Evolutionary conservation across 1,140 invertebrate species (phyloP).

Genomic region (Nasonia longicornis): DNA sequence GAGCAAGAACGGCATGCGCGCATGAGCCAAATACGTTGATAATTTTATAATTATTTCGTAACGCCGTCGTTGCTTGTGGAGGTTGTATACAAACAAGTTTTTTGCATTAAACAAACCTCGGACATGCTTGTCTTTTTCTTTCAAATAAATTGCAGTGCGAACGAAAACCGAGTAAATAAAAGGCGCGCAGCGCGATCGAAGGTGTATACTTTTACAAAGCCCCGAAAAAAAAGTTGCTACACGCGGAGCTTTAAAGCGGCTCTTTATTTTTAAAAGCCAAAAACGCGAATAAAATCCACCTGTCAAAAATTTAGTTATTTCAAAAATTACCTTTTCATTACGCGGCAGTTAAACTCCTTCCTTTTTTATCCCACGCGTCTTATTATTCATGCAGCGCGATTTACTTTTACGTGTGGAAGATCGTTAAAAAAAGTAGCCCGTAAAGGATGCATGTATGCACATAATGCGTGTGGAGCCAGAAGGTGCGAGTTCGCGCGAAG

Average conservation of each 20-base stretch:
- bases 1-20: too few relatives aligned
- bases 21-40: too few relatives aligned
- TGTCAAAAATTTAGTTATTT: conserved; percentile 40
- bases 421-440: conserved; percentile 33
- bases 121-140: too few relatives aligned
- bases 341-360: conserved; percentile 21
- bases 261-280: conserved; percentile 1
- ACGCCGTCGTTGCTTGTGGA: too few relatives aligned
- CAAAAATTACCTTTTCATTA: conserved; percentile 35
- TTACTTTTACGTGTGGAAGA: conserved; percentile 44
- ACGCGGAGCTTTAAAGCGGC: too few relatives aligned
- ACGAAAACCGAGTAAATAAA: neutral
- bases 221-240: too few relatives aligned
- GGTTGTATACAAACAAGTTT: too few relatives aligned
- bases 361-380: neutral
- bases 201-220: too few relatives aligned
- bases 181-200: neutral
- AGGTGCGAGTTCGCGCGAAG: neutral
- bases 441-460: conserved; percentile 34
- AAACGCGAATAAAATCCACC: neutral
- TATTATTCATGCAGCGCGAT: conserved; percentile 31
- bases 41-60: too few relatives aligned
- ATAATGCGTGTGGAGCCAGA: neutral
- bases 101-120: too few relatives aligned
- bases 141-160: too few relatives aligned